Conservation (phyloP, 2,888 invertebrate genomes). For the Unio delphinus region DNA sequence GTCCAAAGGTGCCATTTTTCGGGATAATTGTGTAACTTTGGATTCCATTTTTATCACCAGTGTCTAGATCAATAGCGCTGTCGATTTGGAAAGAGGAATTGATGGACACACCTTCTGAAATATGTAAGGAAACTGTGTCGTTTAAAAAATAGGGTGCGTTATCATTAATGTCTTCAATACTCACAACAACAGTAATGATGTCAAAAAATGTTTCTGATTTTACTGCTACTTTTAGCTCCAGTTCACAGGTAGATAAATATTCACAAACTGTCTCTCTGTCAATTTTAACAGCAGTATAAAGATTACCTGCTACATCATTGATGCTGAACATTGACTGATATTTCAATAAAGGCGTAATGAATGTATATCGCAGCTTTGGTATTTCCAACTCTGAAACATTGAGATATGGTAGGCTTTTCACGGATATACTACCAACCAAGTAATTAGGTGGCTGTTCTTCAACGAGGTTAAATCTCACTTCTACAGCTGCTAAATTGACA, state of each 20-base stretch:
- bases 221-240: slow-evolving; percentile 19
- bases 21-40: slow-evolving; percentile 28
- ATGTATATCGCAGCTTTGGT: slow-evolving; percentile 8
- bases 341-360: neutral
- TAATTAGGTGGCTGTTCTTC: slow-evolving; percentile 11
- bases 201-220: slow-evolving; percentile 19
- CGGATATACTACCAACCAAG: slow-evolving; percentile 15
- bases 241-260: slow-evolving; percentile 20
- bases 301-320: slow-evolving; percentile 16
- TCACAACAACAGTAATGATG: slow-evolving; percentile 38
- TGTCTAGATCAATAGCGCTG: slow-evolving; percentile 29
- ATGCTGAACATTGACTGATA: slow-evolving; percentile 25
- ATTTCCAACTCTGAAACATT: too few relatives aligned
- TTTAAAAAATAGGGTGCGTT: slow-evolving; percentile 41
- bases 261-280: slow-evolving; percentile 29
- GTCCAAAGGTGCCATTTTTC: slow-evolving; percentile 20
- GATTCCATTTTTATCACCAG: slow-evolving; percentile 24
- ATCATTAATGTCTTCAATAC: slow-evolving; percentile 49
- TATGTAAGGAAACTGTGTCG: slow-evolving; percentile 8
- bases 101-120: slow-evolving; percentile 25
- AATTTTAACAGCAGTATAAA: slow-evolving; percentile 25
- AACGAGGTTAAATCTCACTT: slow-evolving; percentile 10
- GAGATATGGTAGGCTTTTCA: slow-evolving; percentile 1
- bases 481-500: too few relatives aligned
- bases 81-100: slow-evolving; percentile 13